Base-by-base conservation (phyloP, 1,140 invertebrate genomes). In the Myzus persicae region DNA sequence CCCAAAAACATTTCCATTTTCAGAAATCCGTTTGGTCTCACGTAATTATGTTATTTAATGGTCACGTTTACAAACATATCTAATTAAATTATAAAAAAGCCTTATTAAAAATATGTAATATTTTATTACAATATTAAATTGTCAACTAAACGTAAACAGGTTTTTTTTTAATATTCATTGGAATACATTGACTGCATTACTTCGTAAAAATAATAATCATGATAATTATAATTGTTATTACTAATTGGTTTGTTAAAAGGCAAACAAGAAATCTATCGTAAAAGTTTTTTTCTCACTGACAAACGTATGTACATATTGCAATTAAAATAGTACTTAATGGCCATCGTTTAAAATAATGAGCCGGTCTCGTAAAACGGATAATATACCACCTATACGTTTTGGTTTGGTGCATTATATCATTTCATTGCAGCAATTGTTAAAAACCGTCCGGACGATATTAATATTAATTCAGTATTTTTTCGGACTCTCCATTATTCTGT, bases 291-390 rank as follows among this genome's bases (percentile, higher is more conserved):
- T 88, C 18, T 18, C 31, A 38, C 20, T 51, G 46, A 38, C 46
- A 51, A 38, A 51, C 14, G 31, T 44, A 85, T 38, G 11, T 44
- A 31, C 31, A 1, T n/a, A 40, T 7, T 20, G 38, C 42, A 36
- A 88, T 85, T 85, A 31, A 44, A 85, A 1, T 40, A 40, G 4
- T 44, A 44, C 46, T 51, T 51, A 89, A 51, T 48, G 46, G 46
- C n/a, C 22, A 48, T 89, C 46, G 87, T 89, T 88, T 38, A 24
- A 89, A 89, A 89, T 89, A 89, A 89, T 51, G 44, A 85, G 26
- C 42, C 26, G 26, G 42, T 26, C 14, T 85, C 42, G 1, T 44
- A 44, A 85, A 42, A 44, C 3, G 4, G 24, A 44, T 14, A 44
- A 44, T 44, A 18, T 36, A 14, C 31, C 31, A 84, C 38, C 36